Conservation (phyloP, 2,113 vertebrate genomes). For the Grallaria varia region DNA sequence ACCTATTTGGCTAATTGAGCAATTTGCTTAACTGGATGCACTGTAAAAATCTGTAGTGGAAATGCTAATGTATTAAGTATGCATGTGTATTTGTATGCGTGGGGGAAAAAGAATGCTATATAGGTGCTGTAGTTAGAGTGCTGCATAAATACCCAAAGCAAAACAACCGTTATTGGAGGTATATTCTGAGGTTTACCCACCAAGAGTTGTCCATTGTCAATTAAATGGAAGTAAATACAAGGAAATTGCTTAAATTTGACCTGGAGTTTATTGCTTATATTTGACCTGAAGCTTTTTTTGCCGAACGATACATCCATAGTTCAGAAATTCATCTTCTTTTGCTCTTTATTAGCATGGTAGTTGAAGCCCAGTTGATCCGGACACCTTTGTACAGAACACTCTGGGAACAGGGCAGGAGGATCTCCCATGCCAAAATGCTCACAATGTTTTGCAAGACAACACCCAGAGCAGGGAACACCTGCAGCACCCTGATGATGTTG, state of each 20-base stretch:
- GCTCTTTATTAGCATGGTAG: background rate
- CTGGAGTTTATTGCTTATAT: constrained; percentile 2
- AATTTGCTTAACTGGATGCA: constrained; percentile 61
- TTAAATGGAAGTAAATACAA: constrained; percentile 34
- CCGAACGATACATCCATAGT: background rate
- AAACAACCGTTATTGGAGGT: constrained; percentile 42
- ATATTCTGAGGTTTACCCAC: constrained; percentile 38
- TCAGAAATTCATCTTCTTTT: background rate
- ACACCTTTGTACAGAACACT: background rate
- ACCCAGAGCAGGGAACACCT: background rate
- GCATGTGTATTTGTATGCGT: constrained; percentile 11
- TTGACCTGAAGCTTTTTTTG: background rate
- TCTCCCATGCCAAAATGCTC: background rate
- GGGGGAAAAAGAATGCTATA: constrained; percentile 31
- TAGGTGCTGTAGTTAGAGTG: constrained; percentile 5
- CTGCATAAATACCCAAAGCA: constrained; percentile 37
- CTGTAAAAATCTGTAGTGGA: constrained; percentile 28
- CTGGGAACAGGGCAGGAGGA: background rate
- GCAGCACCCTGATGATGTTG: background rate
- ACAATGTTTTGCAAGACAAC: background rate
- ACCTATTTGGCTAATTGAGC: constrained; percentile 52
- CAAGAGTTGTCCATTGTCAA: background rate
- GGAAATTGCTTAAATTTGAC: constrained; percentile 20
- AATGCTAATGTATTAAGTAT: constrained; percentile 56
- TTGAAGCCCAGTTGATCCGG: background rate